phyloP scores from a whole-genome alignment of 1,140 invertebrate species.

The Rhagoletis zephyria region DNA sequence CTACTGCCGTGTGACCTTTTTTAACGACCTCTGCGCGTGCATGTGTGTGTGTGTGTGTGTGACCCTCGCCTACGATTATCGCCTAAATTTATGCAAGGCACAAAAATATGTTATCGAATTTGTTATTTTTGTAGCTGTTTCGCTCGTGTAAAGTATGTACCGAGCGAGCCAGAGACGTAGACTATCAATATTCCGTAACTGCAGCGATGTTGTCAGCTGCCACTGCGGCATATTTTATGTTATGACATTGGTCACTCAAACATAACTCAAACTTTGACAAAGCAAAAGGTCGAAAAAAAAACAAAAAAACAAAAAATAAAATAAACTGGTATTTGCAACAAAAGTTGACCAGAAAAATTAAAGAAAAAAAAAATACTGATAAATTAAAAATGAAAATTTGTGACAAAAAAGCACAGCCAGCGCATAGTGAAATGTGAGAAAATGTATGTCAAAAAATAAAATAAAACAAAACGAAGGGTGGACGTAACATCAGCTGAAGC shows the following conservation, averaged over 20 bases:
- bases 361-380: background rate
- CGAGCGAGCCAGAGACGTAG: background rate
- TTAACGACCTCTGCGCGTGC: conserved; percentile 3
- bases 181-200: conserved; percentile 35
- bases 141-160: background rate
- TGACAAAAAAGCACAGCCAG: background rate
- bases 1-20: background rate
- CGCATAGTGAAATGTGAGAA: background rate
- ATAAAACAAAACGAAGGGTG: background rate
- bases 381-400: background rate
- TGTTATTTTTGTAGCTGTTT: background rate
- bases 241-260: conserved; percentile 46
- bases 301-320: background rate
- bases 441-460: background rate
- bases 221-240: conserved; percentile 45
- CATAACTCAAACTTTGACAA: conserved; percentile 23
- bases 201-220: conserved; percentile 24
- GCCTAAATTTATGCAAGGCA: conserved; percentile 49
- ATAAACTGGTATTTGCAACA: background rate
- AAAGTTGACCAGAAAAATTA: background rate
- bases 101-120: conserved; percentile 37
- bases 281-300: background rate
- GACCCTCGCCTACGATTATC: conserved; percentile 28
- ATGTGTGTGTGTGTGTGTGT: background rate
- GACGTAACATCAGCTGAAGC: conserved; percentile 9